phyloP scores from a whole-genome alignment of 2,888 invertebrate genomes.

The Zygaena filipendulae region DNA sequence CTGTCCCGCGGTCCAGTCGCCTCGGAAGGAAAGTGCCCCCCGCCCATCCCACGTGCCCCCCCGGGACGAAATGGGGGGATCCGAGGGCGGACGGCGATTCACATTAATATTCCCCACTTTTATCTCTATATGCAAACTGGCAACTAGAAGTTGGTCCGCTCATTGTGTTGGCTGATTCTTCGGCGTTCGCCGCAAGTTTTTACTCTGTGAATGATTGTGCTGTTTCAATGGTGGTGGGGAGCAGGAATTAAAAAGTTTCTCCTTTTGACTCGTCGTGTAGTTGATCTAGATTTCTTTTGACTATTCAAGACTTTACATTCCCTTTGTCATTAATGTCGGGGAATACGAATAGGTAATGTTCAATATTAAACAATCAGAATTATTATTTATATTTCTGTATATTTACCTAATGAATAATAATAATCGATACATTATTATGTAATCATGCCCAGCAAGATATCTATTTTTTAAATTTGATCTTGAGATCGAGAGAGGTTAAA shows the following conservation, averaged over 20 bases:
- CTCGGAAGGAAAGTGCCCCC: constrained; percentile 50
- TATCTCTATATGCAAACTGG: constrained; percentile 70
- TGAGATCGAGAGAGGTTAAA: too few species aligned
- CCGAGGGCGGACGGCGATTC: constrained; percentile 42
- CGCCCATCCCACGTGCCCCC: constrained; percentile 19
- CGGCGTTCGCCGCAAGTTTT: constrained; percentile 37
- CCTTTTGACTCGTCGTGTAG: constrained; percentile 15
- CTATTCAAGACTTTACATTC: too few species aligned
- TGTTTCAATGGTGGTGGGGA: constrained; percentile 51
- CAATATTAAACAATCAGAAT: too few species aligned
- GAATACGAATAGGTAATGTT: too few species aligned
- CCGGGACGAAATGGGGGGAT: constrained; percentile 18
- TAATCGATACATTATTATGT: too few species aligned
- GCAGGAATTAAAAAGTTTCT: constrained; percentile 41
- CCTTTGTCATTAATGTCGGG: too few species aligned
- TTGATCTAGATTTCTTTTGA: constrained; percentile 38
- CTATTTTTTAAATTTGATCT: too few species aligned
- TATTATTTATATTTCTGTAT: too few species aligned
- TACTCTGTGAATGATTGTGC: constrained; percentile 58
- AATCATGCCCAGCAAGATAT: too few species aligned
- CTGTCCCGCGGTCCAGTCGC: constrained; percentile 61
- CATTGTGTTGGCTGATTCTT: constrained; percentile 63
- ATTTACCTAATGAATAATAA: too few species aligned
- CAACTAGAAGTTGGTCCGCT: constrained; percentile 58
- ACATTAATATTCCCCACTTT: constrained; percentile 70